Percentiles rank a stretch among this genome's conserved stretches.
These are phyloP conservation scores for Xestobium rufovillosum DNA, from an alignment of 2,888 invertebrate genomes.

Conservation along the genomic window DNA sequence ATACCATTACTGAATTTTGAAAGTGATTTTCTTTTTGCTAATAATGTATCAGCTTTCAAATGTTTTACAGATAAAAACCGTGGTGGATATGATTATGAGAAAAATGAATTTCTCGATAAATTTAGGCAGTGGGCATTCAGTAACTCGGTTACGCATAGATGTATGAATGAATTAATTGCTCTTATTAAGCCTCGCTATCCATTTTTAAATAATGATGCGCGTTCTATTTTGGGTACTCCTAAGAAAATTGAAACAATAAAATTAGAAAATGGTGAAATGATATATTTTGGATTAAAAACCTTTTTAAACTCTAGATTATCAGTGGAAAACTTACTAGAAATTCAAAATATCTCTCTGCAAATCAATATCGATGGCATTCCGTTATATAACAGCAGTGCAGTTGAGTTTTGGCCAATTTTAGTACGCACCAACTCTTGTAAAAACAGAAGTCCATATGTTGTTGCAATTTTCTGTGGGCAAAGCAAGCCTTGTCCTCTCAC, in stretches of 20 bases:
- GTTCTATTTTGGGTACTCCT: constrained; percentile 10
- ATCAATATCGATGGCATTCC: constrained; percentile 16
- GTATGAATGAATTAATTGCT: constrained; percentile 2
- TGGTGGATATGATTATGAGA: no score
- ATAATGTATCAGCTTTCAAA: no score
- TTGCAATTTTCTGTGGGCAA: constrained; percentile 13
- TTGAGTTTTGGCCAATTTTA: constrained; percentile 15
- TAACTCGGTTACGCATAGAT: constrained; percentile 1
- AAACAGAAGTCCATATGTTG: constrained; percentile 9
- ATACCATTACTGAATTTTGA: no score
- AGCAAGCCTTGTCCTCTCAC: constrained; percentile 11
- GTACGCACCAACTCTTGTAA: constrained; percentile 8
- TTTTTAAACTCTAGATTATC: background rate
- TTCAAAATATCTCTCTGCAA: constrained; percentile 6
- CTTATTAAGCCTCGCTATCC: constrained; percentile 4
- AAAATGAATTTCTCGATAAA: constrained; percentile 4
- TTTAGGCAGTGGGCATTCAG: constrained; percentile 1
- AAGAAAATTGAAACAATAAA: constrained; percentile 9
- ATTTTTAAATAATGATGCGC: constrained; percentile 10
- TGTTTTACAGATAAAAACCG: no score
- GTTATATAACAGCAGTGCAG: constrained; percentile 14
- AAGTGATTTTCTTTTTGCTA: no score
- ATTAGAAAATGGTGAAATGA: constrained; percentile 13
- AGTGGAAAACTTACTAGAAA: constrained; percentile 1
- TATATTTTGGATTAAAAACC: constrained; percentile 12